Percentiles rank a stretch among this genome's conserved stretches.
Evolutionary conservation across 2,797 vertebrate species (phyloP).

Genomic region (Thaleichthys pacificus): DNA sequence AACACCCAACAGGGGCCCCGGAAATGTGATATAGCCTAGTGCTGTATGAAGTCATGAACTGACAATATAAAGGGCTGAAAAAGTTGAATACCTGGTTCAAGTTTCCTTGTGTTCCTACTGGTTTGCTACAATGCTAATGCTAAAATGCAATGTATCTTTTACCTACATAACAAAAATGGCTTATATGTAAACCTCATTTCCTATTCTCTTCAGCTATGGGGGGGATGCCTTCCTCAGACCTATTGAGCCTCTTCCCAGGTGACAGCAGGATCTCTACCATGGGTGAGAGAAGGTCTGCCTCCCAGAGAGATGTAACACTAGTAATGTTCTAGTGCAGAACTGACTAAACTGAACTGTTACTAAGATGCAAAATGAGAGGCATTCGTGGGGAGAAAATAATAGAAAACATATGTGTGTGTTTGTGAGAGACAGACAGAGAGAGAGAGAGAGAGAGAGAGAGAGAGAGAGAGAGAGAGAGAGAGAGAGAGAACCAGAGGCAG

Average conservation of each 20-base stretch:
- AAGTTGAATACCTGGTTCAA: too few relatives aligned
- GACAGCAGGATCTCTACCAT: background rate
- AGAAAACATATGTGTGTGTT: constrained; percentile 10
- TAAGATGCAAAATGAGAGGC: background rate
- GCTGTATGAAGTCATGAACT: constrained; percentile 58
- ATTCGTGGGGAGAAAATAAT: background rate
- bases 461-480: too few relatives aligned
- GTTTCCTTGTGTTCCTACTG: too few relatives aligned
- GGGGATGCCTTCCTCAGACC: too few relatives aligned
- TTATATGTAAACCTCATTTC: too few relatives aligned
- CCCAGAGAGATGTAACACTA: background rate
- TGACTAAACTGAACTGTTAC: background rate
- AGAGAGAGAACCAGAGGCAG: constrained; percentile 1
- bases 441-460: background rate
- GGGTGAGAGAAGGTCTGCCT: background rate
- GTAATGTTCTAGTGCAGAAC: background rate
- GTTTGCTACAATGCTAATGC: too few relatives aligned
- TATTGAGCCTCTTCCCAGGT: background rate
- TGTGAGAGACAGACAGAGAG: constrained; percentile 3
- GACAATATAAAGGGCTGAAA: background rate
- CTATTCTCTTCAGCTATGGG: background rate
- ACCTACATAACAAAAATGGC: too few relatives aligned
- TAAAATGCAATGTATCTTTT: too few relatives aligned
- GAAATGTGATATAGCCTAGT: constrained; percentile 69
- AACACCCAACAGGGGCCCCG: constrained; percentile 64